Conservation (phyloP, 2,113 vertebrate genomes). For the Psophia crepitans region DNA sequence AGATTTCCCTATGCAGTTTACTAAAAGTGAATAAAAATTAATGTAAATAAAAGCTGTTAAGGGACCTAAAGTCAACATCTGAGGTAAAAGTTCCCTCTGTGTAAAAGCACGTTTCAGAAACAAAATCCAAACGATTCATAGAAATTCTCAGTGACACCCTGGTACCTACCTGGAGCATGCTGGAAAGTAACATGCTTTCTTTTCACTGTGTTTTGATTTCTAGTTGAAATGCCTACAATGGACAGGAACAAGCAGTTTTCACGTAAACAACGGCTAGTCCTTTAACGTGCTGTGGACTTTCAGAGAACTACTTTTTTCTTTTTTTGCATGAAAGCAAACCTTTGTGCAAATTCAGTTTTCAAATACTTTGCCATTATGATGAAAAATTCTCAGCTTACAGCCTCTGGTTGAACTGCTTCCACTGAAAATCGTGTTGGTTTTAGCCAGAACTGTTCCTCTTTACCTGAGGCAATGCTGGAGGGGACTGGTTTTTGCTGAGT, state of each 20-base stretch:
- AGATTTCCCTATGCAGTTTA: not conserved
- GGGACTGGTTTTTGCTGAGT: no score
- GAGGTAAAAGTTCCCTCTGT: not conserved
- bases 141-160: slow-evolving; percentile 14
- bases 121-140: not conserved
- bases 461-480: not conserved
- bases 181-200: slow-evolving; percentile 39
- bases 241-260: slow-evolving; percentile 29
- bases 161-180: slow-evolving; percentile 11
- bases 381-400: not conserved
- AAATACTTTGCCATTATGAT: not conserved
- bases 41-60: not conserved
- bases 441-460: not conserved
- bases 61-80: not conserved
- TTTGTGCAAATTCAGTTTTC: not conserved
- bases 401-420: not conserved
- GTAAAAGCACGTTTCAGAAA: not conserved
- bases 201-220: slow-evolving; percentile 42
- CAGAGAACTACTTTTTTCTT: not conserved
- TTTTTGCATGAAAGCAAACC: not conserved
- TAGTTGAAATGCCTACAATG: slow-evolving; percentile 2
- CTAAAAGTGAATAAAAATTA: not conserved
- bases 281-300: not conserved
- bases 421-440: not conserved
- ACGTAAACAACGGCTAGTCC: slow-evolving; percentile 12